phyloP scores from a whole-genome alignment of 2,113 vertebrate genomes.

The Oryctolagus cuniculus region DNA sequence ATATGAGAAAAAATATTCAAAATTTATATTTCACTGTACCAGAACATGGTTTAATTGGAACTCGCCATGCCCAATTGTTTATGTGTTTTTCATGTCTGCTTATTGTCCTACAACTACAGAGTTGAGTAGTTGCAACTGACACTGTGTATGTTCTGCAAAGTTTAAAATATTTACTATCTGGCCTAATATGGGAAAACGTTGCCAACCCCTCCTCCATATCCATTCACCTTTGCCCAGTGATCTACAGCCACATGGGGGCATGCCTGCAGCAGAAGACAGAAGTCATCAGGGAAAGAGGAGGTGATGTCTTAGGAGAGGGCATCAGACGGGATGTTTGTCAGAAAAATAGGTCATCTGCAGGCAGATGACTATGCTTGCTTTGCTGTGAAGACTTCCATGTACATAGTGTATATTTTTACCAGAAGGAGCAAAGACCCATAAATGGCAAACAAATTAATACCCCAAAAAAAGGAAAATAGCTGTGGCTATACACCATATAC shows the following conservation, averaged over 20 bases:
- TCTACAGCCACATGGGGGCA: neutral
- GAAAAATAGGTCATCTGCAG: neutral
- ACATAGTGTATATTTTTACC: neutral
- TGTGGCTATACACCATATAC: neutral
- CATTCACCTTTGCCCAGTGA: neutral
- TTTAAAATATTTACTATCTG: conserved; percentile 19
- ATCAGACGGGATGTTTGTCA: neutral
- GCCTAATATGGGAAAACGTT: neutral
- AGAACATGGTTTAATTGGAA: neutral
- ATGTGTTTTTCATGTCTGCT: neutral
- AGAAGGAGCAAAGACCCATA: neutral
- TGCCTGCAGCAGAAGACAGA: neutral
- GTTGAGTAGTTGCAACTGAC: neutral
- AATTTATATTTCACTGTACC: neutral
- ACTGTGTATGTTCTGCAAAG: neutral
- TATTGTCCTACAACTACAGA: neutral
- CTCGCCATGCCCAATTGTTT: neutral
- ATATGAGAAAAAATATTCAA: neutral
- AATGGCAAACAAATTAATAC: neutral
- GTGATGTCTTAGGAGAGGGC: neutral
- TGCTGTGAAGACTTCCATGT: neutral
- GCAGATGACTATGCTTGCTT: neutral
- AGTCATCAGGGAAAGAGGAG: neutral
- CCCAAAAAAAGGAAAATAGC: neutral
- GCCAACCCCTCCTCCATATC: neutral